Evolutionary conservation across 2,113 vertebrate species (phyloP), one percentile per base, ranked within the genome.

Genomic region (Scolopax mira): DNA sequence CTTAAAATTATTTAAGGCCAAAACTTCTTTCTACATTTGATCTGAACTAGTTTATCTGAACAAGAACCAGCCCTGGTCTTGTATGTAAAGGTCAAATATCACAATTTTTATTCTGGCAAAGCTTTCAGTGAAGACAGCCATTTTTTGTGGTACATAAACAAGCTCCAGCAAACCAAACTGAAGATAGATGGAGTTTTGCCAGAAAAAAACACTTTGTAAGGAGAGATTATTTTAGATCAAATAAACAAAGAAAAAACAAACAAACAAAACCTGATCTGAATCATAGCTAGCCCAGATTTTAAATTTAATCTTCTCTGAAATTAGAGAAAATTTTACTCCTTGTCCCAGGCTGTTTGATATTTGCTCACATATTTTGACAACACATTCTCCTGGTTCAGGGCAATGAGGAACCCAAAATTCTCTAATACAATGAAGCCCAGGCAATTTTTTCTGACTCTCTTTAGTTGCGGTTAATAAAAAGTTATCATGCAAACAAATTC

Each of bases 341-440:
- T 85, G 58, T 92, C 61, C 46, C 66, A 92, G 33, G 31, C 21
- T 67, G 84, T 89, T 42, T 71, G 67, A 65, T 94, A 89, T 85
- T 85, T 94, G 54, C 70, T 89, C 18, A 49, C 7, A 6, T 93
- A 75, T 96, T 96, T 95, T 96, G 83, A 88, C 88, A 94, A 94
- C 80, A 93, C 72, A 22, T 67, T 92, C 17, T 89, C 25, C 10
- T 62, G n/a, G 37, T 70, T 95, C 49, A 77, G 73, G 44, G 66
- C 46, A 89, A 65, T 16, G 33, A 88, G 91, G 69, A 90, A 90
- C 35, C 52, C 60, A 74, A 81, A 94, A 70, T 52, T 28, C 19
- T 74, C 10, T 60, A 65, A 65, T 37, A 92, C 78, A 91, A 82
- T 85, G 77, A 92, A 88, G 41, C 35, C 21, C 60, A 91, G 31